A percentile compares a stretch with the other conserved stretches of the same genome.
phyloP scores from a whole-genome alignment of 2,888 invertebrate species.

The Diarsia rubi region DNA sequence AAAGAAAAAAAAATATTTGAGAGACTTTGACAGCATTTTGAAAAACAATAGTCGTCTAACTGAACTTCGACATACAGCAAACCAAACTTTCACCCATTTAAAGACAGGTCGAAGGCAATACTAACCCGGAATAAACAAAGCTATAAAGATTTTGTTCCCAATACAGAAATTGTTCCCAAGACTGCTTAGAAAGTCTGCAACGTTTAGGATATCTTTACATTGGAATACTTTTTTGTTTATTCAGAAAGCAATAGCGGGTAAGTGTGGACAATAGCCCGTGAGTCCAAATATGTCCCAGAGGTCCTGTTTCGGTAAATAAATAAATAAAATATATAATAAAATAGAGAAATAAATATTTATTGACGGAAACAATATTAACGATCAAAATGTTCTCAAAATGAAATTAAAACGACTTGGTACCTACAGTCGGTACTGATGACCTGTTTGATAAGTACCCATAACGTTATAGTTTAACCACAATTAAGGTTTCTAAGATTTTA shows the following conservation, averaged over 20 bases:
- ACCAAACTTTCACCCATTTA: constrained; percentile 4
- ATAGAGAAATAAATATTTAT: neutral
- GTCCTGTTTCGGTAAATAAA: constrained; percentile 37
- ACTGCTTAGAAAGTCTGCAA: constrained; percentile 5
- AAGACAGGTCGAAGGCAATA: constrained; percentile 2
- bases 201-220: constrained; percentile 15
- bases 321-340: no score
- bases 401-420: no score
- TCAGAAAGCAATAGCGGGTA: constrained; percentile 37
- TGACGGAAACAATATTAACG: neutral
- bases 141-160: constrained; percentile 33
- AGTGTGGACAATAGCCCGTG: constrained; percentile 53
- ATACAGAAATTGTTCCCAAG: constrained; percentile 40
- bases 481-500: neutral
- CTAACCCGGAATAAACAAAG: constrained; percentile 31
- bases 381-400: no score
- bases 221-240: constrained; percentile 39
- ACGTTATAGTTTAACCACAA: neutral
- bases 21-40: no score
- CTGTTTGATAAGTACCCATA: neutral
- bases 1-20: no score
- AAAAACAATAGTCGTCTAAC: neutral
- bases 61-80: neutral
- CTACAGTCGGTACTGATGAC: no score
- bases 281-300: constrained; percentile 45